Conservation (phyloP, 2,888 invertebrate species). For the Megamerina dolium region DNA sequence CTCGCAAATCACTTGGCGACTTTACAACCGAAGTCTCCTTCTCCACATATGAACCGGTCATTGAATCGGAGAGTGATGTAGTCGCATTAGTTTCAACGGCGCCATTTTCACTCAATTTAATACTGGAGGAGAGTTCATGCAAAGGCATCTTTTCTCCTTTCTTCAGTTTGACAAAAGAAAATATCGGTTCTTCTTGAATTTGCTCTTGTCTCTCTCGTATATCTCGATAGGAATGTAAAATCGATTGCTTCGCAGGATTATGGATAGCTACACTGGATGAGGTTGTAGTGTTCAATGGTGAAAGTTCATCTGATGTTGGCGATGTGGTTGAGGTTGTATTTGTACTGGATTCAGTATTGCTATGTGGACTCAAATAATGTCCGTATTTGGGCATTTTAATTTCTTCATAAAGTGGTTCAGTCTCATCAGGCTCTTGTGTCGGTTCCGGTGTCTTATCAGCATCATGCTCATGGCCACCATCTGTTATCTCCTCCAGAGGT, state of each 20-base stretch:
- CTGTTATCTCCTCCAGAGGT: slow-evolving; percentile 70
- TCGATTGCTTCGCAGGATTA: slow-evolving; percentile 24
- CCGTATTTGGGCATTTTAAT: slow-evolving; percentile 50
- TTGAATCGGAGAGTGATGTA: slow-evolving; percentile 30
- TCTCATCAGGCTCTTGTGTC: slow-evolving; percentile 41
- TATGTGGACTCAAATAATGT: slow-evolving; percentile 52
- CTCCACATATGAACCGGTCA: slow-evolving; percentile 50
- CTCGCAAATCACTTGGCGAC: slow-evolving; percentile 56
- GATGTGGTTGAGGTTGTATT: slow-evolving; percentile 46
- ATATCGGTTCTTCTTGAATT: slow-evolving; percentile 28
- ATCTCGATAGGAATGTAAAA: slow-evolving; percentile 34
- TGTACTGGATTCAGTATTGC: slow-evolving; percentile 55
- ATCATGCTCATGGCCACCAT: slow-evolving; percentile 62
- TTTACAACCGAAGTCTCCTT: slow-evolving; percentile 65
- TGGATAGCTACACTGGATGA: neutral
- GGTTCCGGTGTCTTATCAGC: slow-evolving; percentile 49
- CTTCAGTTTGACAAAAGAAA: slow-evolving; percentile 17
- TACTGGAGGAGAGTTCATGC: slow-evolving; percentile 21
- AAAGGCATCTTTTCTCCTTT: slow-evolving; percentile 15
- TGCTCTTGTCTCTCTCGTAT: slow-evolving; percentile 33
- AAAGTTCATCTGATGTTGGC: slow-evolving; percentile 52
- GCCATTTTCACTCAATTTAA: slow-evolving; percentile 23
- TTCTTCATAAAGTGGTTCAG: slow-evolving; percentile 44
- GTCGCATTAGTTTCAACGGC: slow-evolving; percentile 20
- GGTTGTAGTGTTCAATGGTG: slow-evolving; percentile 30